These are phyloP conservation scores for Phalera bucephala DNA, from an alignment of 2,888 invertebrate species.

Conservation along the genomic window DNA sequence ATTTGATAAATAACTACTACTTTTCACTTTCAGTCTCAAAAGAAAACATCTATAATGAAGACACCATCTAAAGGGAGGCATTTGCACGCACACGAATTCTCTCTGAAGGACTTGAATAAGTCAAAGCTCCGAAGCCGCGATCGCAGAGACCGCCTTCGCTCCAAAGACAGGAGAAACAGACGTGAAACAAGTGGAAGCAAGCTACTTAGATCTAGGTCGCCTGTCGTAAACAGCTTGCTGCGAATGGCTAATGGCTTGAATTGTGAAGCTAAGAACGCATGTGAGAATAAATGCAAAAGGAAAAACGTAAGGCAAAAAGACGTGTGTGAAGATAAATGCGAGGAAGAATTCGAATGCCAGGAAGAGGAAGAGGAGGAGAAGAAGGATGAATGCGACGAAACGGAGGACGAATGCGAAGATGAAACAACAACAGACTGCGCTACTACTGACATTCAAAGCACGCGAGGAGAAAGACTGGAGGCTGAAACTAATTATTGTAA, in stretches of 20 bases:
- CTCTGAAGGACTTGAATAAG: not conserved
- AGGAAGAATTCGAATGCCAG: slow-evolving; percentile 36
- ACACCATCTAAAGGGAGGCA: not conserved
- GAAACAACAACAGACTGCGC: not conserved
- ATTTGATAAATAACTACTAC: too few species aligned
- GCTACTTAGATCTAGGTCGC: slow-evolving; percentile 22
- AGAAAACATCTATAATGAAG: not conserved
- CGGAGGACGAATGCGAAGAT: slow-evolving; percentile 9
- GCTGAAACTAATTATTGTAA: not conserved
- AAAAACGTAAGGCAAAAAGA: slow-evolving; percentile 12
- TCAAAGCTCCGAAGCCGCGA: slow-evolving; percentile 5
- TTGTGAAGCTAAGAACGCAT: slow-evolving; percentile 44
- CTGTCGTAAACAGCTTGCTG: slow-evolving; percentile 41
- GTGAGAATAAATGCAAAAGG: slow-evolving; percentile 35
- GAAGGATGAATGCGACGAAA: slow-evolving; percentile 14
- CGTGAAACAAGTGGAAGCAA: slow-evolving; percentile 5
- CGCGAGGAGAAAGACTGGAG: not conserved
- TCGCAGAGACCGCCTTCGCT: slow-evolving; percentile 4
- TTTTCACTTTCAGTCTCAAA: not conserved
- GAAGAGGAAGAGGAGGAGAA: slow-evolving; percentile 20
- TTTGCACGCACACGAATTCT: not conserved
- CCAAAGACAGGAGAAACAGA: slow-evolving; percentile 7
- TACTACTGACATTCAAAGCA: too few species aligned
- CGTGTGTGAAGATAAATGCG: slow-evolving; percentile 35
- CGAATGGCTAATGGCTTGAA: slow-evolving; percentile 30